A percentile compares a stretch with the other conserved stretches of the same genome.
Conservation (phyloP, 2,888 invertebrate species). For the Macrosoma leucophasiata region DNA sequence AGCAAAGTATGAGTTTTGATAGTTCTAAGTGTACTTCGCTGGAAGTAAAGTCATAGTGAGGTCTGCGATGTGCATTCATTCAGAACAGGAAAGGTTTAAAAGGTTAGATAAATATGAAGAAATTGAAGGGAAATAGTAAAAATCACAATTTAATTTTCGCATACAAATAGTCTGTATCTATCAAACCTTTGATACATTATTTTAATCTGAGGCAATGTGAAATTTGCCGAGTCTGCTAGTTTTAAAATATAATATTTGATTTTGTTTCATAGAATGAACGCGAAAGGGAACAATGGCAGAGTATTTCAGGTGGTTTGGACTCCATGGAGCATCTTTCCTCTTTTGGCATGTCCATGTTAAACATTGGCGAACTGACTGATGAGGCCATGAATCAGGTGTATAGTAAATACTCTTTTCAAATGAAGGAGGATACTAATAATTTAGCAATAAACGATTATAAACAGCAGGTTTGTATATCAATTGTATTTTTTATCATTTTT, state of each 20-base stretch:
- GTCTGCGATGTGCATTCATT: too few relatives aligned
- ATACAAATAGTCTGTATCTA: too few relatives aligned
- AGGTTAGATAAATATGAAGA: too few relatives aligned
- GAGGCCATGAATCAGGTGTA: constrained; percentile 62
- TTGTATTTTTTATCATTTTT: background rate
- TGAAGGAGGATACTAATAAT: constrained; percentile 49
- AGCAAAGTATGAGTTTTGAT: too few relatives aligned
- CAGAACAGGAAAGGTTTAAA: too few relatives aligned
- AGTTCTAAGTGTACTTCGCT: too few relatives aligned
- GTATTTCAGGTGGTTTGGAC: constrained; percentile 47
- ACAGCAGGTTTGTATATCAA: constrained; percentile 36
- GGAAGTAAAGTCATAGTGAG: too few relatives aligned
- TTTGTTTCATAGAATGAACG: constrained; percentile 39
- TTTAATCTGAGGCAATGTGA: too few relatives aligned
- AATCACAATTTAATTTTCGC: too few relatives aligned
- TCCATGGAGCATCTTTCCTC: constrained; percentile 54
- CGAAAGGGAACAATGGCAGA: constrained; percentile 39
- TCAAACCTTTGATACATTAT: too few relatives aligned
- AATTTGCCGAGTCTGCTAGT: background rate
- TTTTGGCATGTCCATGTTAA: constrained; percentile 36
- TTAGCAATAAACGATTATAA: constrained; percentile 57
- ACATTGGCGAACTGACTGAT: constrained; percentile 46
- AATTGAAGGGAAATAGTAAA: too few relatives aligned
- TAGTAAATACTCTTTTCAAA: constrained; percentile 59
- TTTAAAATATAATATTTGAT: constrained; percentile 1